Base-by-base conservation (phyloP, 2,797 vertebrate genomes). In the Odontamblyopus lacepedii region DNA sequence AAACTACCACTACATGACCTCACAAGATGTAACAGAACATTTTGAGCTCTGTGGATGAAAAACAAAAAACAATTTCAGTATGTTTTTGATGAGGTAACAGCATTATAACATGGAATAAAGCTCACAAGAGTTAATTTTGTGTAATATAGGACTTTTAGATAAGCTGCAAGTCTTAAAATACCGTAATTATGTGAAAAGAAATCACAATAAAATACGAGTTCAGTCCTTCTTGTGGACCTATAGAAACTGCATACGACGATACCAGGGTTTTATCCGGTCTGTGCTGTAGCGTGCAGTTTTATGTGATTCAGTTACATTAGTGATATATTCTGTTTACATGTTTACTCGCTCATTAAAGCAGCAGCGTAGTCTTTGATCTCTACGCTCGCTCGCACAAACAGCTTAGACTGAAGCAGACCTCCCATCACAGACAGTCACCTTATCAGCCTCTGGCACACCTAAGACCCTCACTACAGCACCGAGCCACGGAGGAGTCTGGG, bases 371-470 rank as follows among this genome's bases (percentile, higher is more conserved):
- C 83, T 88, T 77, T 69, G 69, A 75, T 75, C 13, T 44, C 41
- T 44, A 44, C 1, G 1, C 41, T 48, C 2, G 2, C 11, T 48
- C 30, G 79, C 78, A 67, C 38, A 89, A 78, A 73, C 77, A 82
- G 77, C 78, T 74, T 69, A 72, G 66, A 63, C 73, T 19, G 77
- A 84, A 80, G 68, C 82, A 77, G 81, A 81, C 81, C 79, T 67
- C 77, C 81, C 65, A 71, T 73, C 83, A 88, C 83, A 79, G 83
- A 82, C 83, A 87, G 91, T 88, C 84, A 87, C 83, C 88, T 94
- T 93, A 94, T 94, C 93, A 90, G 84, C 83, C 79, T 76, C 89
- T 91, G 89, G 85, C 93, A 95, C 92, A 84, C 85, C 84, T 87
- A 63, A 63, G 88, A 88, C 89, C 89, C 90, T 80, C 55, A 48